A percentile compares a stretch with the other conserved stretches of the same genome.
phyloP scores from a whole-genome alignment of 2,888 invertebrate species.

The Spodoptera exigua region DNA sequence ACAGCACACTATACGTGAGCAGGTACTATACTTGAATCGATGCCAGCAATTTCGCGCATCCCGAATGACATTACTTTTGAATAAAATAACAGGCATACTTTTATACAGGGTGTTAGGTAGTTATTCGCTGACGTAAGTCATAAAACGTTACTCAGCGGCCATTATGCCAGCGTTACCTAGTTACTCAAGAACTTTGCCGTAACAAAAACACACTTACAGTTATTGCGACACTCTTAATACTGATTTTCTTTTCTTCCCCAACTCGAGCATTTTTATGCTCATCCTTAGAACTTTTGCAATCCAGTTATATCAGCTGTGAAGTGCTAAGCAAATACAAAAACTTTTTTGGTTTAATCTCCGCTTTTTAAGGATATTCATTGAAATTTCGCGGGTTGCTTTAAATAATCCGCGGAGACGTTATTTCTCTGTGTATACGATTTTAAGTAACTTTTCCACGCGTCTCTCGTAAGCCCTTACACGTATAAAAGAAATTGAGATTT shows the following conservation, averaged over 20 bases:
- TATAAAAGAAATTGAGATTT: slow-evolving; percentile 54
- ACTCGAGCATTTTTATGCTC: slow-evolving; percentile 86
- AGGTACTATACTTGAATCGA: slow-evolving; percentile 36
- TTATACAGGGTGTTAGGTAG: slow-evolving; percentile 56
- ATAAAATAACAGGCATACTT: slow-evolving; percentile 43
- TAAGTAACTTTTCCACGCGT: slow-evolving; percentile 57
- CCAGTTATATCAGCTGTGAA: slow-evolving; percentile 89
- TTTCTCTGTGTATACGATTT: slow-evolving; percentile 72
- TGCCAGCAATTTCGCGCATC: slow-evolving; percentile 47
- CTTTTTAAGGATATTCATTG: slow-evolving; percentile 87
- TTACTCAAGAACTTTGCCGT: slow-evolving; percentile 75
- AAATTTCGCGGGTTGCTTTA: slow-evolving; percentile 84
- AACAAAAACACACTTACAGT: slow-evolving; percentile 81
- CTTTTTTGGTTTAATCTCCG: slow-evolving; percentile 86
- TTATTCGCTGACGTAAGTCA: slow-evolving; percentile 63
- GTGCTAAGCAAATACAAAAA: slow-evolving; percentile 88
- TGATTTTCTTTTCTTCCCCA: slow-evolving; percentile 80
- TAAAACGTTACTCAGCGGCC: slow-evolving; percentile 67
- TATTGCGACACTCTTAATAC: slow-evolving; percentile 84
- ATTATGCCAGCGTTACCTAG: slow-evolving; percentile 72
- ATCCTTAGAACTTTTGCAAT: slow-evolving; percentile 88
- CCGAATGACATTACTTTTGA: slow-evolving; percentile 46
- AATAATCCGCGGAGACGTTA: slow-evolving; percentile 80
- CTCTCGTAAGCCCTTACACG: slow-evolving; percentile 51
- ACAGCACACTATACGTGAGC: slow-evolving; percentile 15